Evolutionary conservation across 2,797 vertebrate species (phyloP).

Genomic region (Vespertilio murinus): DNA sequence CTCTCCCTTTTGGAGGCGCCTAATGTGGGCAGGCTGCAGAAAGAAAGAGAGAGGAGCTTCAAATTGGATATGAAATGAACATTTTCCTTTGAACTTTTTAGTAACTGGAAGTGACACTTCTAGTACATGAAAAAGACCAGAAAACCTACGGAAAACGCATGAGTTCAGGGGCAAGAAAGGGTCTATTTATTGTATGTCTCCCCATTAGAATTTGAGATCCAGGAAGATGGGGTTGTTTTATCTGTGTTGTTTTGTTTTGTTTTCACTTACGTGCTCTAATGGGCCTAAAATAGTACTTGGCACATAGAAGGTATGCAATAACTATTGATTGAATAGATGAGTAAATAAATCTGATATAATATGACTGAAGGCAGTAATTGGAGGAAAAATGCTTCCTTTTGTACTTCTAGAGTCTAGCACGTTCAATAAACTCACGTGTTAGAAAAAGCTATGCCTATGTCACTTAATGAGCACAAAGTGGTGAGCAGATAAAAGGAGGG

Average conservation of each 20-base stretch:
- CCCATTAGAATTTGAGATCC: not conserved
- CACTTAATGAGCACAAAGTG: constrained; percentile 13
- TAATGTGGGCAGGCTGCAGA: not conserved
- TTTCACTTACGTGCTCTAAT: not conserved
- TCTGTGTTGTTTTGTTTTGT: not conserved
- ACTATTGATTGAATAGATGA: constrained; percentile 1
- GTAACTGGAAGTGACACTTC: not conserved
- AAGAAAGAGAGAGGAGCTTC: not conserved
- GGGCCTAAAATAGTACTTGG: not conserved
- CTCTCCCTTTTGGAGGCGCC: not conserved
- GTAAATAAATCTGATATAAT: not conserved
- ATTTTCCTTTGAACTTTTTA: not conserved
- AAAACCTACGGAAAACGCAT: not conserved
- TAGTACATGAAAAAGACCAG: not conserved
- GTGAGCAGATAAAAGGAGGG: not conserved
- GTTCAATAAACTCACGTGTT: not conserved
- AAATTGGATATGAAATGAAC: not conserved
- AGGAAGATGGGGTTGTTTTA: not conserved
- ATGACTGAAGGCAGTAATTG: not conserved
- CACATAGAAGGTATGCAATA: not conserved
- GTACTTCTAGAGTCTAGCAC: not conserved
- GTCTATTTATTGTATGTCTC: not conserved
- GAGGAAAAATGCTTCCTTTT: not conserved
- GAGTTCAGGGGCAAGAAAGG: not conserved
- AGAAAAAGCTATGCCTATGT: not conserved